Evolutionary conservation across 2,888 invertebrate species (phyloP), one percentile per base, ranked within the genome.

Genomic region (Pterobdella sp.): DNA sequence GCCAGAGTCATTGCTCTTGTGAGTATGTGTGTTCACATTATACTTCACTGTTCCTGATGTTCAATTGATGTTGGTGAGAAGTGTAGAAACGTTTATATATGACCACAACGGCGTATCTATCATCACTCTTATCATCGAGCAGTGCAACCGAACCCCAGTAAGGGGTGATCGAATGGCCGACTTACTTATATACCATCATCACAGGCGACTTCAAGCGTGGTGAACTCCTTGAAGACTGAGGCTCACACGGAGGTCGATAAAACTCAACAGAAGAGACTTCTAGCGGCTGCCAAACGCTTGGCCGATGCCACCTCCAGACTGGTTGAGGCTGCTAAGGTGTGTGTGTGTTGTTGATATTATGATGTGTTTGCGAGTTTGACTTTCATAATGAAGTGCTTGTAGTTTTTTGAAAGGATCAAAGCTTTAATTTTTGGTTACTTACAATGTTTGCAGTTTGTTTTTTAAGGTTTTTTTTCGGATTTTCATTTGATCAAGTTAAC

Each of bases 251-350:
- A 94, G 80, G 88, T 88, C 56, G 91, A 91, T 82, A 90, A 92
- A 0, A 94, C 94, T 72, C 87, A 90, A n/a, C 94, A 95, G 80
- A 89, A 92, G 77, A 88, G 92, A 74, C 85, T 98, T 71, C 84
- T 98, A 66, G 93, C 93, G 0, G 98, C 98, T 0, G 98, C 98
- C 26, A 95, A 95, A 82, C 88, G 91, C 56, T 82, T 88, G 22
- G 97, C 97, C 0, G 96, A 97, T 84, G 97, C 97, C 0, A 98
- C 98, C 0, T 92, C 95, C 0, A 88, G 91, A 78, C 91, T 98
- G 90, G 96, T 97, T 34, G 96, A 97, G 84, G 94, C 95, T 0
- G 95, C 95, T 0, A 87, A 96, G 74, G 85, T 84, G 67, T 68
- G 78, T 37, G 4, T 1, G 18, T 1, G 22, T 31, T 29, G 42